phyloP scores from a whole-genome alignment of 2,797 vertebrate genomes.

The Podarcis lilfordi region DNA sequence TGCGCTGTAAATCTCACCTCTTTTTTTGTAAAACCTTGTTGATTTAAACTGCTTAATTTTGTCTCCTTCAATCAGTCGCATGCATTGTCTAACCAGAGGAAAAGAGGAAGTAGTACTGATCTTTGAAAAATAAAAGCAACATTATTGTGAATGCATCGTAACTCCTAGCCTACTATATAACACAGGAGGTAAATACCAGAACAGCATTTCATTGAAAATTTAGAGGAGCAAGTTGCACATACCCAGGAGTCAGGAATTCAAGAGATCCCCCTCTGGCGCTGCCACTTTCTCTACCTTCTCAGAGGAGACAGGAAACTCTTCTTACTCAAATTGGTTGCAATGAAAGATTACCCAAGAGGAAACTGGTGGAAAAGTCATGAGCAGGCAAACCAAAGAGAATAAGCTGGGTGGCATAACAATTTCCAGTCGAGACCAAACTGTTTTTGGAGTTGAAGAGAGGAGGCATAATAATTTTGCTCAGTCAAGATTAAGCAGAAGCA shows the following conservation, averaged over 20 bases:
- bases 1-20: not conserved
- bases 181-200: constrained; percentile 20
- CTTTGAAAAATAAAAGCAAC: constrained; percentile 9
- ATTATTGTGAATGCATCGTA: not conserved
- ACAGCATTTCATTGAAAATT: not conserved
- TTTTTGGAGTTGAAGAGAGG: not conserved
- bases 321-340: constrained; percentile 60
- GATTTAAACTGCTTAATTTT: not conserved
- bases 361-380: constrained; percentile 52
- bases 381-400: constrained; percentile 44
- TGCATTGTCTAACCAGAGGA: constrained; percentile 26
- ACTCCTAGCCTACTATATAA: not conserved
- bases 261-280: constrained; percentile 21
- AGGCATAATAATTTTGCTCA: not conserved
- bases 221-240: constrained; percentile 53
- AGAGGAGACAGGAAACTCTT: constrained; percentile 59
- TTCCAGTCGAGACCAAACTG: not conserved
- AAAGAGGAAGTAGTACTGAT: not conserved
- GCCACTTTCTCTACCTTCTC: constrained; percentile 50
- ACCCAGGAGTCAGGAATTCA: constrained; percentile 64
- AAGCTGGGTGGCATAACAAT: constrained; percentile 42
- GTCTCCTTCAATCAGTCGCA: not conserved
- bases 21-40: not conserved
- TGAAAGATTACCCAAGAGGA: constrained; percentile 67
- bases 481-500: not conserved